phyloP scores from a whole-genome alignment of 2,113 vertebrate species.

The Aegotheles bennettii region DNA sequence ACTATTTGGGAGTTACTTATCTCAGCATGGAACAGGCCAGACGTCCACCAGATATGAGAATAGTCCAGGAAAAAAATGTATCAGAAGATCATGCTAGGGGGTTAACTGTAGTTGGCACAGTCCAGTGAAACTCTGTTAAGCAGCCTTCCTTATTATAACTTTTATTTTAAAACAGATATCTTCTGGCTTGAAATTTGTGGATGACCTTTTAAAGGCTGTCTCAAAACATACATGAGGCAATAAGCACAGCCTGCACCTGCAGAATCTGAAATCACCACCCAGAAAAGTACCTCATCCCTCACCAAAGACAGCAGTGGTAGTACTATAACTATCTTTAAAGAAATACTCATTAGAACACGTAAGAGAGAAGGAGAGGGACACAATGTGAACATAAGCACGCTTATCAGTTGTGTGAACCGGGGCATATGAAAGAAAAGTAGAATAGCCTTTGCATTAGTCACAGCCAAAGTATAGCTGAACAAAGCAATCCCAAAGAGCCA shows the following conservation, averaged over 20 bases:
- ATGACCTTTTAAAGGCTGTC: not conserved
- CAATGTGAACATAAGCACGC: not conserved
- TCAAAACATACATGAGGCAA: not conserved
- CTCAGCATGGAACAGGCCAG: not conserved
- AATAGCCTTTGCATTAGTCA: conserved; percentile 34
- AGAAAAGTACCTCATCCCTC: not conserved
- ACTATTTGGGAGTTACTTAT: not conserved
- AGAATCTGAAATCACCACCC: not conserved
- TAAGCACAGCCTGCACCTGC: not conserved
- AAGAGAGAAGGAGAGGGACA: not conserved
- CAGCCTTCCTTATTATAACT: not conserved
- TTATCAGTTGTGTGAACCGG: not conserved
- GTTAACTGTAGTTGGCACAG: not conserved
- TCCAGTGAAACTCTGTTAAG: not conserved
- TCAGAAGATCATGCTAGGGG: not conserved
- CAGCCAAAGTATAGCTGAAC: not conserved
- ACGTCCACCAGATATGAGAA: not conserved
- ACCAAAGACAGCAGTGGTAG: not conserved
- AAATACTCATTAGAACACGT: not conserved
- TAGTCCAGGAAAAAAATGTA: not conserved
- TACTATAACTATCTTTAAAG: not conserved
- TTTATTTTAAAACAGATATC: not conserved
- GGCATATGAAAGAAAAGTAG: not conserved
- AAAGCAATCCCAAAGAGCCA: not conserved
- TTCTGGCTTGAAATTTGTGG: not conserved